phyloP scores from a whole-genome alignment of 2,888 invertebrate genomes.

The Phania funesta region DNA sequence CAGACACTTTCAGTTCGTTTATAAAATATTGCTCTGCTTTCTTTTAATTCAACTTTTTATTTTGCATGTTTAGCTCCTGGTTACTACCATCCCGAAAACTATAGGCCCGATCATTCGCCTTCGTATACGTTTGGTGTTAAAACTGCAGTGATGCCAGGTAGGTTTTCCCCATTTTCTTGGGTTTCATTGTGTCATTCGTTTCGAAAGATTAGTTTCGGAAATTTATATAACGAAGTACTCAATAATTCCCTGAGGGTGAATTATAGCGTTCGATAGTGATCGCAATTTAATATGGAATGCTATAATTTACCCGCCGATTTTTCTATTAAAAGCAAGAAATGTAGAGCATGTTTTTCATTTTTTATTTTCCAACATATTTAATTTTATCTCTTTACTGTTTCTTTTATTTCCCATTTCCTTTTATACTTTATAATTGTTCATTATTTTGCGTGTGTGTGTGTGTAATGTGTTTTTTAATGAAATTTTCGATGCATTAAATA shows the following conservation, averaged over 20 bases:
- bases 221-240: no score
- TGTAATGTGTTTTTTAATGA: not conserved
- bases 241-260: no score
- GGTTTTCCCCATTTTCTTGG: constrained; percentile 60
- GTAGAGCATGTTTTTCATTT: constrained; percentile 5
- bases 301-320: no score
- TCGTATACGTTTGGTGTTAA: constrained; percentile 84
- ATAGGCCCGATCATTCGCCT: constrained; percentile 78
- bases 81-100: constrained; percentile 83
- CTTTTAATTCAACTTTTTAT: constrained; percentile 21
- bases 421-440: constrained; percentile 24
- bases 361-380: constrained; percentile 5
- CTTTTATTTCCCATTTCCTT: constrained; percentile 19
- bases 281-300: no score
- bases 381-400: constrained; percentile 32
- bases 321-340: not conserved
- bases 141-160: constrained; percentile 75
- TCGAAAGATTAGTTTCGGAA: not conserved
- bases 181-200: not conserved
- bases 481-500: constrained; percentile 31
- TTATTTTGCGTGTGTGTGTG: constrained; percentile 44
- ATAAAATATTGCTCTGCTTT: constrained; percentile 6
- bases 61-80: constrained; percentile 81
- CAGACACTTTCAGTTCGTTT: not conserved
- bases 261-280: no score